Evolutionary conservation across 2,113 vertebrate species (phyloP), one percentile per base, ranked within the genome.

Genomic region (Oncorhynchus nerka): DNA sequence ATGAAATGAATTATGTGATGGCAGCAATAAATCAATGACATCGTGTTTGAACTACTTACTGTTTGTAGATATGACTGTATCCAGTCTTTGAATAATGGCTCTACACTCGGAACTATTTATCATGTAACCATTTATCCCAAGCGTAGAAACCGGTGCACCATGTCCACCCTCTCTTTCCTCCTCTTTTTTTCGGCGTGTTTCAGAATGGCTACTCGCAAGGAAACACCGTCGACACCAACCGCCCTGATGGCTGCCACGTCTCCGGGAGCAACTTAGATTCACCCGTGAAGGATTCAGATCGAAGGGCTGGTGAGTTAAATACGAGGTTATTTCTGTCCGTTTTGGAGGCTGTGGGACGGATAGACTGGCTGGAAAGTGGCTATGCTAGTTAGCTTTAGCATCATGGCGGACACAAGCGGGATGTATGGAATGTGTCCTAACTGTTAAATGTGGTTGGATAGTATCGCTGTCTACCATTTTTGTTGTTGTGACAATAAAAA

Each of bases 201-300:
- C 8, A 77, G 20, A 2, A 90, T 92, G 87, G 84, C 86, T 66
- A 48, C 86, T 2, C 86, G 87, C 19, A 88, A 89, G 77, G 87
- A 91, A 5, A 59, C 83, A 1, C 19, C 1, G 13, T 0, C 88
- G 5, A 65, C 1, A 0, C 0, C 79, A 3, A 74, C 1, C 20
- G 1, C 83, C 1, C 73, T 0, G 0, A 81, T 87, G 81, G 77
- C 89, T 13, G 71, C 81, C 11, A 32, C 88, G 0, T 73, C 81
- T 11, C 24, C 88, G 0, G 11, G 65, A 28, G 89, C 81, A 0
- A 87, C 92, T 0, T 94, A 79, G 92, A 93, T 73, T 90, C 90
- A 1, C 90, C 89, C 0, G 92, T 94, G 11, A 94, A 94, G 73
- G 75, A 91, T 93, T 75, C 93, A 92, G 64, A 92, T 92, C 20